phyloP scores from a whole-genome alignment of 2,113 vertebrate genomes.

The Pteropus alecto region DNA sequence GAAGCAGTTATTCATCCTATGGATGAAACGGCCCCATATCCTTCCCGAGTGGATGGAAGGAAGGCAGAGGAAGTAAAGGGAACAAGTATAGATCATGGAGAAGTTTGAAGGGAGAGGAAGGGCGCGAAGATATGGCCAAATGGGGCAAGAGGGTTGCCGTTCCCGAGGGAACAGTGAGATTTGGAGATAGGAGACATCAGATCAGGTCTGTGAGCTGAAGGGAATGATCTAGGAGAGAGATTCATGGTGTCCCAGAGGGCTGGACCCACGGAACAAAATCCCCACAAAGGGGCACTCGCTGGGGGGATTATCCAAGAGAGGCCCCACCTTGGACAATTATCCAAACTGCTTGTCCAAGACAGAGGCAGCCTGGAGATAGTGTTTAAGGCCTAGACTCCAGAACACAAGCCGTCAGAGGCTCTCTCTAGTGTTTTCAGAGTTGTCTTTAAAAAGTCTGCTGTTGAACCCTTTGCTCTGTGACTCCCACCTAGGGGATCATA shows the following conservation, averaged over 20 bases:
- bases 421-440: background rate
- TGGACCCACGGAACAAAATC: background rate
- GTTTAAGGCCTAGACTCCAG: background rate
- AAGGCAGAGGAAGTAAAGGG: background rate
- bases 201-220: background rate
- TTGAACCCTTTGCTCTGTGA: background rate
- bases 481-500: background rate
- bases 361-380: background rate
- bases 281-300: background rate
- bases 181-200: background rate
- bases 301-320: background rate
- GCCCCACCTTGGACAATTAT: background rate
- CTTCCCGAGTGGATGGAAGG: background rate
- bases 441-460: background rate
- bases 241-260: background rate
- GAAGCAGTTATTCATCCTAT: background rate
- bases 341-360: too few relatives aligned
- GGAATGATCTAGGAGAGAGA: background rate
- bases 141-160: background rate
- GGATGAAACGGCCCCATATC: background rate
- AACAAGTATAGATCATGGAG: background rate
- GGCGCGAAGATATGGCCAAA: too few relatives aligned
- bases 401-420: background rate
- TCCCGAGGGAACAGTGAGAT: background rate
- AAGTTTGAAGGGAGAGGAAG: background rate